Evolutionary conservation across 1,140 invertebrate genomes (phyloP).

Genomic region (Planococcus citri): DNA sequence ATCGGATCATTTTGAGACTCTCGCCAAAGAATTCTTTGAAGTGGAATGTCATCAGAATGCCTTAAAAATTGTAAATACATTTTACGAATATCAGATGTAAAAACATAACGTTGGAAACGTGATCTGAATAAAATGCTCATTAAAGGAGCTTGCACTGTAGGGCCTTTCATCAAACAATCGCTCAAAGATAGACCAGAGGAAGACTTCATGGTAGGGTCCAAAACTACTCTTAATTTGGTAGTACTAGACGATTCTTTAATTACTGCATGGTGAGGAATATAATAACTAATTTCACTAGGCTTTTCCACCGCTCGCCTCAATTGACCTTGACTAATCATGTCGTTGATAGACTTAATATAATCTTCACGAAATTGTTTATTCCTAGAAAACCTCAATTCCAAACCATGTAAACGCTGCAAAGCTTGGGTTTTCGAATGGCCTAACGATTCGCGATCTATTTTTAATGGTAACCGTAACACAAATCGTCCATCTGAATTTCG

Average conservation of each 20-base stretch:
- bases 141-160: neutral
- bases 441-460: neutral
- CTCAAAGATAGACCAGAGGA: too few species aligned
- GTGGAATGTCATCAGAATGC: neutral
- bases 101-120: neutral
- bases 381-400: neutral
- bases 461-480: neutral
- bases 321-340: neutral
- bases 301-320: neutral
- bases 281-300: neutral
- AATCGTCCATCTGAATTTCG: neutral
- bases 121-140: too few species aligned
- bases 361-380: neutral
- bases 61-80: neutral
- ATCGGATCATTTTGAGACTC: constrained; percentile 25
- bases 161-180: neutral
- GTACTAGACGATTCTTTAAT: constrained; percentile 21
- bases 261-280: constrained; percentile 24
- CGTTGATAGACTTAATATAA: neutral
- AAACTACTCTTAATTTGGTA: constrained; percentile 22
- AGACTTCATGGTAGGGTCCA: neutral
- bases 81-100: neutral
- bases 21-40: neutral
- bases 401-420: neutral
- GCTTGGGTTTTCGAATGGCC: neutral